Percentiles rank a stretch among this genome's conserved stretches.
Evolutionary conservation across 1,140 invertebrate species (phyloP).

Genomic region (Drosophila hydei): DNA sequence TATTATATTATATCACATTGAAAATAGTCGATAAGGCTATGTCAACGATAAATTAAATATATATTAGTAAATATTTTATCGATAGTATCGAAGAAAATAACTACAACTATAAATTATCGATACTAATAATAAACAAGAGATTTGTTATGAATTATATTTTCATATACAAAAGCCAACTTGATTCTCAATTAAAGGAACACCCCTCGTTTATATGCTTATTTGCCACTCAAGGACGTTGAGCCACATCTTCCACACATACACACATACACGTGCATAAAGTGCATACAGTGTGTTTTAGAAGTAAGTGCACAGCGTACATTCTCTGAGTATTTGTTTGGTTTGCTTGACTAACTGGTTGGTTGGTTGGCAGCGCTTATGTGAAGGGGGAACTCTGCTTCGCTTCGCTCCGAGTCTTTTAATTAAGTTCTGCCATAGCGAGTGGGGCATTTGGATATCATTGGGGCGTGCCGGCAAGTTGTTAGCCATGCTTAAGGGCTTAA

Average conservation of each 20-base stretch:
- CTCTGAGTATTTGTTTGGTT: conserved; percentile 38
- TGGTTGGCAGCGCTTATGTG: conserved; percentile 1
- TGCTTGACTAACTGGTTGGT: conserved; percentile 12
- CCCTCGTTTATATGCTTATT: conserved; percentile 11
- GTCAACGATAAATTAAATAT: no score
- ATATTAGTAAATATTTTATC: no score
- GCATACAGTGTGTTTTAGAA: conserved; percentile 25
- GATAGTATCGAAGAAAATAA: no score
- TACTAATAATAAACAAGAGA: no score
- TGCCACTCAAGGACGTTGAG: conserved; percentile 58
- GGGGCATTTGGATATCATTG: conserved; percentile 28
- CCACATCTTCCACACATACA: conserved; percentile 7
- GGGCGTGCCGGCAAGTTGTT: conserved; percentile 27
- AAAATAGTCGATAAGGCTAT: no score
- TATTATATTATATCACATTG: no score
- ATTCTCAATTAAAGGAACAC: neutral
- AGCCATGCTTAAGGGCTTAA: conserved; percentile 33
- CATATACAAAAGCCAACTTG: no score
- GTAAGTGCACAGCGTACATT: conserved; percentile 10
- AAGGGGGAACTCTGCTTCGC: conserved; percentile 7
- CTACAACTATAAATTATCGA: neutral
- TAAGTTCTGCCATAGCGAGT: conserved; percentile 51
- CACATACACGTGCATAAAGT: neutral
- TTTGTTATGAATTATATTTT: neutral
- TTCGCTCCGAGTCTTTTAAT: conserved; percentile 50